phyloP scores from a whole-genome alignment of 2,797 vertebrate genomes.

The Knipowitschia caucasica region DNA sequence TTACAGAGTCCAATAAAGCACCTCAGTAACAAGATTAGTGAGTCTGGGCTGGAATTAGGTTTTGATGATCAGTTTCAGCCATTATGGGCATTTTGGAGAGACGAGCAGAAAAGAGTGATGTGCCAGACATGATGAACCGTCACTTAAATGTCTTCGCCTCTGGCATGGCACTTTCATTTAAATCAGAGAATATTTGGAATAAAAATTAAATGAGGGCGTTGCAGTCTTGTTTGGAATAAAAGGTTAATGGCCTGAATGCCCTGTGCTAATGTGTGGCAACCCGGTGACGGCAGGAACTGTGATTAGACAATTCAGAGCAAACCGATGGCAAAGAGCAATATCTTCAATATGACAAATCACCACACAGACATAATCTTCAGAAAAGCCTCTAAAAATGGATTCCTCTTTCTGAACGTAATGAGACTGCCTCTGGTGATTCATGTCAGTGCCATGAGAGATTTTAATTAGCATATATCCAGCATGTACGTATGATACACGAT shows the following conservation, averaged over 20 bases:
- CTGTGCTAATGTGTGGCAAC: constrained; percentile 29
- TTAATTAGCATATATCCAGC: constrained; percentile 59
- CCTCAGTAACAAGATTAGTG: constrained; percentile 1
- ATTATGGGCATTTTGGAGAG: not conserved
- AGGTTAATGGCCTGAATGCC: constrained; percentile 28
- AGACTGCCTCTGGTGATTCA: constrained; percentile 69
- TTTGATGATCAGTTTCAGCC: not conserved
- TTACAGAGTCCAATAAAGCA: constrained; percentile 3
- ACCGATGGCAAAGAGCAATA: constrained; percentile 33
- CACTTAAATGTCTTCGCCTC: not conserved
- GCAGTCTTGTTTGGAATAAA: not conserved
- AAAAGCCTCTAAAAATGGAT: constrained; percentile 60
- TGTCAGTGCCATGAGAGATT: constrained; percentile 47
- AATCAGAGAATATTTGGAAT: not conserved
- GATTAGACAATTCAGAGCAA: constrained; percentile 16
- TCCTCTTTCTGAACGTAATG: constrained; percentile 64
- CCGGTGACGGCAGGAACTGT: constrained; percentile 24
- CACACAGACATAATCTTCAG: constrained; percentile 17
- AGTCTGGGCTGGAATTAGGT: constrained; percentile 3
- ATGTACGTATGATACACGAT: constrained; percentile 4
- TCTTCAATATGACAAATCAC: constrained; percentile 43
- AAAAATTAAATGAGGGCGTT: constrained; percentile 3
- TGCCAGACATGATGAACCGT: not conserved
- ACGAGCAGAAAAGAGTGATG: not conserved
- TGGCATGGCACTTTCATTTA: constrained; percentile 3